A percentile compares a stretch with the other conserved stretches of the same genome.
These are phyloP conservation scores for Thecocarcelia acutangulata DNA, from an alignment of 2,888 invertebrate species.

Conservation along the genomic window DNA sequence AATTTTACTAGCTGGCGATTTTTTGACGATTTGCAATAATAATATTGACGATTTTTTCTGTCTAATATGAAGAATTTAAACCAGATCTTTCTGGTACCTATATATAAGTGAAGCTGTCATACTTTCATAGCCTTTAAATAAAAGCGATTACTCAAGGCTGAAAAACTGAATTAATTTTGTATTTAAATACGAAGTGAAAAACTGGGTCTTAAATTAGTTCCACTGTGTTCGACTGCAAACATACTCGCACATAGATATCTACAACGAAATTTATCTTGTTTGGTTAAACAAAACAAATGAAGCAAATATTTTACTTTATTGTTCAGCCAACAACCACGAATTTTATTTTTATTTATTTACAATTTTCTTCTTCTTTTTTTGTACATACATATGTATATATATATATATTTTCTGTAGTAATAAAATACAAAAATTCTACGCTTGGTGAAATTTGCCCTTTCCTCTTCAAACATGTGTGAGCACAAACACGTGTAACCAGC, in stretches of 20 bases:
- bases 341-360: slow-evolving; percentile 11
- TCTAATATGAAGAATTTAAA: too few species aligned
- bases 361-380: not conserved
- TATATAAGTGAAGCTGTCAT: too few species aligned
- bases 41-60: too few species aligned
- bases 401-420: slow-evolving; percentile 30
- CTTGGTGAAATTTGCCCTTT: slow-evolving; percentile 6
- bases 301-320: slow-evolving; percentile 53
- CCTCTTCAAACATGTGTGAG: slow-evolving; percentile 28
- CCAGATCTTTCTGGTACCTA: too few species aligned
- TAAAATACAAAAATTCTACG: slow-evolving; percentile 28
- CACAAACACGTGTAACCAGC: slow-evolving; percentile 26
- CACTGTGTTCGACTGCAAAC: not conserved
- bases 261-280: not conserved
- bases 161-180: too few species aligned
- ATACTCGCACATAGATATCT: not conserved
- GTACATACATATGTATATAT: too few species aligned
- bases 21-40: too few species aligned
- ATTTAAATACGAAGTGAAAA: too few species aligned
- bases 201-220: too few species aligned
- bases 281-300: slow-evolving; percentile 51
- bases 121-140: too few species aligned
- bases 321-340: slow-evolving; percentile 52
- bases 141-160: too few species aligned
- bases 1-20: too few species aligned